Base-by-base conservation (phyloP, 2,113 vertebrate species). In the Cardinalis cardinalis region DNA sequence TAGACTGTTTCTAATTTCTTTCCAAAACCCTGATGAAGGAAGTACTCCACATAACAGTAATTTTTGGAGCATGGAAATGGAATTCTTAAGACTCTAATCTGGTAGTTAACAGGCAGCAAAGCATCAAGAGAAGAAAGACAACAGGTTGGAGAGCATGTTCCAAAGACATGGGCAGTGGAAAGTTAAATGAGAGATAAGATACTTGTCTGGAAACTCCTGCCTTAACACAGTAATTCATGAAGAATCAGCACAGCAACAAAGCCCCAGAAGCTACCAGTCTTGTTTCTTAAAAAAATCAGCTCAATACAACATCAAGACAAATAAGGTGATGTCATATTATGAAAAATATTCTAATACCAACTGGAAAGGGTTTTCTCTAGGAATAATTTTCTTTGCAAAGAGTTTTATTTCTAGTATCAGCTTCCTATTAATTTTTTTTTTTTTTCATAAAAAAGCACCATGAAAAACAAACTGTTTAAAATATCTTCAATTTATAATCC, bases 241-340 rank as follows among this genome's bases (percentile, higher is more conserved):
- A 59, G 11, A 87, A 59, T 14, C 21, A 61, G 24, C 10, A 49
- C 7, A 77, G 51, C 34, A 83, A 60, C 29, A 84, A 53, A 51
- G 17, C 1, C 32, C 7, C 34, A 18, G 10, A 59, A 84, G 9
- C 26, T 53, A 14, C 19, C 18, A 69, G 18, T 29, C 13, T 87
- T n/a, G n/a, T n/a, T n/a, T 69, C 16, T 60, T 20, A 11, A 65
- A 71, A 65, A n/a, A 23, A 20, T 5, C 14, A 83, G 13, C 23
- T 87, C 40, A 59, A 48, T 24, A 55, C 68, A 63, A 64, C 4
- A 65, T 40, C 14, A 60, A 34, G 12, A 77, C 7, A 70, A 52
- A 20, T 36, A 76, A 74, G 10, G 12, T 36, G 14, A 36, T 17
- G 6, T 2, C 1, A 0, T 32, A 64, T 31, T 48, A 58, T 5